phyloP scores from a whole-genome alignment of 2,113 vertebrate species.

The Erythrolamprus reginae region DNA sequence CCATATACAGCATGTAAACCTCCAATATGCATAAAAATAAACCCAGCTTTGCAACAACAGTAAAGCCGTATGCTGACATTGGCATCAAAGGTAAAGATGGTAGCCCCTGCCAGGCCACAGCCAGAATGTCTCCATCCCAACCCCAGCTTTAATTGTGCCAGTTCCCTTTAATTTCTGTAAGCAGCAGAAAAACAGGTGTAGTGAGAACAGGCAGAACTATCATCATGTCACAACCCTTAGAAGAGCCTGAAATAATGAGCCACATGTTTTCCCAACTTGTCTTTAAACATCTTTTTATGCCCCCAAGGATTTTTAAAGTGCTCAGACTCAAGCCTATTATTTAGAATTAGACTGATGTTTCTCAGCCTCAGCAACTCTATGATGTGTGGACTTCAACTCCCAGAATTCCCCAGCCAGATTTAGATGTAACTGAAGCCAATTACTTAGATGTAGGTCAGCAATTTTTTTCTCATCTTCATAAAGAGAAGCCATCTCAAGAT shows the following conservation, averaged over 20 bases:
- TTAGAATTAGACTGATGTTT: not conserved
- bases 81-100: not conserved
- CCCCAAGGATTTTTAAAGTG: not conserved
- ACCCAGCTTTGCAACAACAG: not conserved
- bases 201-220: constrained; percentile 3
- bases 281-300: not conserved
- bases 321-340: not conserved
- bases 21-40: not conserved
- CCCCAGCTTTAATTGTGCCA: rapidly evolving
- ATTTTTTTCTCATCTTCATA: not conserved
- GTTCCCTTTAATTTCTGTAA: not conserved
- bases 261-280: not conserved
- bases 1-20: not conserved
- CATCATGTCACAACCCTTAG: not conserved
- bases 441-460: not conserved
- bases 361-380: not conserved
- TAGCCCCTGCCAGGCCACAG: not conserved
- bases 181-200: not conserved
- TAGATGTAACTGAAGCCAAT: not conserved
- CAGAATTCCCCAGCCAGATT: not conserved
- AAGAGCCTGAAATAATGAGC: not conserved
- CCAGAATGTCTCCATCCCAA: not conserved
- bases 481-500: not conserved
- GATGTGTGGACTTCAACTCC: not conserved
- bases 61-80: not conserved